A percentile compares a stretch with the other conserved stretches of the same genome.
Conservation (phyloP, 2,113 vertebrate genomes). For the Lophius piscatorius region DNA sequence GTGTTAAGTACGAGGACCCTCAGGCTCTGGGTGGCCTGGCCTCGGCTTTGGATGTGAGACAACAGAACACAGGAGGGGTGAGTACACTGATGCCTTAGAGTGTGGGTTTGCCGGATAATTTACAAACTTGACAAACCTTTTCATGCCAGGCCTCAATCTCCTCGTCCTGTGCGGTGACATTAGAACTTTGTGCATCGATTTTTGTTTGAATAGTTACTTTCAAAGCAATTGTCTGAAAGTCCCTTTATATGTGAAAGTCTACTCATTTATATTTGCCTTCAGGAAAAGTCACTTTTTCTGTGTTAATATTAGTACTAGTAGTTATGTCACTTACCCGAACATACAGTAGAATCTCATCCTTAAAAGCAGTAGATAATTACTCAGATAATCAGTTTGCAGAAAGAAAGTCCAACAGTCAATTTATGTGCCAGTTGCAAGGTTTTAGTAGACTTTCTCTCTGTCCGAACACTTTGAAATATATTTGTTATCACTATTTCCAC, state of each 20-base stretch:
- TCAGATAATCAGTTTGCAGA: conserved; percentile 3
- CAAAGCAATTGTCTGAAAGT: background rate
- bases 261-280: too few species aligned
- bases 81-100: conserved; percentile 68
- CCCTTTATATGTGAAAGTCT: background rate
- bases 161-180: conserved; percentile 14
- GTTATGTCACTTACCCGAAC: background rate
- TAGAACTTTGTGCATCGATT: conserved; percentile 2
- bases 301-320: background rate
- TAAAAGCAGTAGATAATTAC: background rate
- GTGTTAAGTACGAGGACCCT: conserved; percentile 91
- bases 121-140: background rate
- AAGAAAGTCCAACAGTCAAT: conserved; percentile 15
- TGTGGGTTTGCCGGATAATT: conserved; percentile 8
- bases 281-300: conserved; percentile 1
- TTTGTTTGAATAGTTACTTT: background rate
- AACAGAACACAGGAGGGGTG: conserved; percentile 92
- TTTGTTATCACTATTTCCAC: conserved; percentile 38
- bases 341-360: background rate
- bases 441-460: background rate
- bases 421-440: too few species aligned
- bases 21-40: conserved; percentile 87
- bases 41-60: conserved; percentile 88
- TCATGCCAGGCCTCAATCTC: conserved; percentile 5
- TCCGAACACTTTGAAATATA: conserved; percentile 30